Base-by-base conservation (phyloP, 2,888 invertebrate species). In the Didymodactylos carnosus region DNA sequence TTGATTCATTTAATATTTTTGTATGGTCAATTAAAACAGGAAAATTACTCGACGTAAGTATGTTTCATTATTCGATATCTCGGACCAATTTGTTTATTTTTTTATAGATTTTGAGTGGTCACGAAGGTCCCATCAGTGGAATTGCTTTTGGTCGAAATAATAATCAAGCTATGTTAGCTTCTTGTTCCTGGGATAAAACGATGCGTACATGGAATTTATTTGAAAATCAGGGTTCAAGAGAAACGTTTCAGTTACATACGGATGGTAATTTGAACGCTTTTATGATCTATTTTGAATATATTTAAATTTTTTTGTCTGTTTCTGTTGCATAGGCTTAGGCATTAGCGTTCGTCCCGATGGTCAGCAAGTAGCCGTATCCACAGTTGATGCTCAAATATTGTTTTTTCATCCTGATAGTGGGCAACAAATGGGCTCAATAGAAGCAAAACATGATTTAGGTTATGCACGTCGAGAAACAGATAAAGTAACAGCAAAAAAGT, bases 1-100 rank as follows among this genome's bases (percentile, higher is more conserved):
- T 91, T 79, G 95, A 97, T 82, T 88, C 90, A 39, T 98, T 95
- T 84, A 92, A 95, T 80, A 89, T 98, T 77, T 97, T 88, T 85
- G 85, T 99, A 27, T 99, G 97, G 97, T 93, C 93, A 8, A 86
- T 97, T 80, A 91, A 94, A 85, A 88, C 91, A 69, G 97, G 97
- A 3, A 88, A 89, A 77, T 85, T 99, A 2, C 83, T 98, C 35
- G 97, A 97, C 85, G 62, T 62, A 62, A 29, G n/a, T 53, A 8
- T 1, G 10, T 8, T 35, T 3, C 25, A 23, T 3, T 8, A 8
- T 11, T 23, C n/a, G 8, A 41, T 16, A 43, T 43, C 13, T 16
- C n/a, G n/a, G n/a, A n/a, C n/a, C n/a, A n/a, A 51, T 40, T 51
- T 39, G 13, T 40, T 43, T 8, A 39, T 39, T 72, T 35, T n/a